These are phyloP conservation scores for Salminus brasiliensis DNA, from an alignment of 2,113 vertebrate species.

Conservation along the genomic window DNA sequence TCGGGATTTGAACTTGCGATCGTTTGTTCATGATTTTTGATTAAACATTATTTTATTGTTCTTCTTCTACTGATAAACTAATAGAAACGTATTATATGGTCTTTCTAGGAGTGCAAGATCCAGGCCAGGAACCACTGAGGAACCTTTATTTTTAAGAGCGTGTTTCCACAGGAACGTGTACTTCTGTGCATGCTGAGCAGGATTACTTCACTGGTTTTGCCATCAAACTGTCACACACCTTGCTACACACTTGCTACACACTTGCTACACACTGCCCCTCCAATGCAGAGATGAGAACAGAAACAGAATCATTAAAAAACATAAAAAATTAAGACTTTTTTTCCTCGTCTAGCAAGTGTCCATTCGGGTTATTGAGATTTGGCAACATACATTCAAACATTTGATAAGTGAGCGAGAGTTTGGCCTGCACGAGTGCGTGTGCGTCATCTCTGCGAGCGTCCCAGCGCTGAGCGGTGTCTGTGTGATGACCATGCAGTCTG, in stretches of 20 bases:
- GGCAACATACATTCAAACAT: constrained; percentile 58
- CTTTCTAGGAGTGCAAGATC: too few species aligned
- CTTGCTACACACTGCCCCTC: constrained; percentile 27
- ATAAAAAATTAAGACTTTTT: background rate
- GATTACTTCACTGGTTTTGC: background rate
- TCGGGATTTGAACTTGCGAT: too few species aligned
- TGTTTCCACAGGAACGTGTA: background rate
- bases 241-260: constrained; percentile 27
- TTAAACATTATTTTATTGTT: too few species aligned
- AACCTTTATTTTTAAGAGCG: background rate
- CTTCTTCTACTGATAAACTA: too few species aligned
- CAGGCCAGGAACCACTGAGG: too few species aligned
- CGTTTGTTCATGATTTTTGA: too few species aligned
- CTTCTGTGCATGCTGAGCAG: background rate
- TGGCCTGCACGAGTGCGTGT: background rate
- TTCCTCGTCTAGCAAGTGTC: constrained; percentile 32
- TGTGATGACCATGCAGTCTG: constrained; percentile 18
- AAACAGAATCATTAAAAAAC: background rate
- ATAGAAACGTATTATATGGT: too few species aligned
- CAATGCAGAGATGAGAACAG: background rate
- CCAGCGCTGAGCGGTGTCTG: constrained; percentile 1
- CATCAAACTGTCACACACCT: background rate
- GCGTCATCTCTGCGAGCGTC: background rate
- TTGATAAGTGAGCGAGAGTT: constrained; percentile 3
- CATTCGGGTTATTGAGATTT: constrained; percentile 40